These are phyloP conservation scores for Enteromius mattozi DNA, from an alignment of 2,797 vertebrate species.

Conservation along the genomic window DNA sequence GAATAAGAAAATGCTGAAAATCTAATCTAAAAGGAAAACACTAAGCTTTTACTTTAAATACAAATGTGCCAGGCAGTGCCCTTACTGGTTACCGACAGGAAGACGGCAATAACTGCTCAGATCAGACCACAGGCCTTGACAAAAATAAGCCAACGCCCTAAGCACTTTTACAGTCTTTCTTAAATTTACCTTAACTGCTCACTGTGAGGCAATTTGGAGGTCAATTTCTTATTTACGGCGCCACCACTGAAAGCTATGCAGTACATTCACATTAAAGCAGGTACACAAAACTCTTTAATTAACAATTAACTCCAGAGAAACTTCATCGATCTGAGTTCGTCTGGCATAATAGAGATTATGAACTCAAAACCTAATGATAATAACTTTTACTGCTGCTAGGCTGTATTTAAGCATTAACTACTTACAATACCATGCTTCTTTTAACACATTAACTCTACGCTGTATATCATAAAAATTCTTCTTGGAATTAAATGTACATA, in stretches of 20 bases:
- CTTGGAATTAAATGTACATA: background rate
- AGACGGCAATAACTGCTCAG: background rate
- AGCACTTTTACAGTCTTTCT: background rate
- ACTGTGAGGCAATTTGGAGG: background rate
- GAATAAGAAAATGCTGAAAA: background rate
- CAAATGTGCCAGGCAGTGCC: background rate
- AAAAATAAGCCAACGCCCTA: constrained; percentile 14
- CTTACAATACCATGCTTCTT: background rate
- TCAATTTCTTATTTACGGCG: background rate
- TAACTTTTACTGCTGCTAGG: background rate
- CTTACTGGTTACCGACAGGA: background rate
- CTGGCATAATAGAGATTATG: background rate
- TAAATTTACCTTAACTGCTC: background rate
- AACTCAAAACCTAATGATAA: background rate
- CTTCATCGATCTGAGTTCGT: background rate
- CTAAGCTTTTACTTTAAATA: background rate
- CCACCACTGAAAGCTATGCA: background rate
- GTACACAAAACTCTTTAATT: background rate
- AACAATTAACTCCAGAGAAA: background rate
- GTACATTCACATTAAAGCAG: background rate
- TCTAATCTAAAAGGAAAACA: background rate
- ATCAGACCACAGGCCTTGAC: constrained; percentile 13
- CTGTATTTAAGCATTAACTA: background rate
- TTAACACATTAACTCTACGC: background rate
- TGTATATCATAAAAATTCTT: background rate